These are phyloP conservation scores for Metridium senile DNA, from an alignment of 92 coral and sea anemone species.

Conservation along the genomic window DNA sequence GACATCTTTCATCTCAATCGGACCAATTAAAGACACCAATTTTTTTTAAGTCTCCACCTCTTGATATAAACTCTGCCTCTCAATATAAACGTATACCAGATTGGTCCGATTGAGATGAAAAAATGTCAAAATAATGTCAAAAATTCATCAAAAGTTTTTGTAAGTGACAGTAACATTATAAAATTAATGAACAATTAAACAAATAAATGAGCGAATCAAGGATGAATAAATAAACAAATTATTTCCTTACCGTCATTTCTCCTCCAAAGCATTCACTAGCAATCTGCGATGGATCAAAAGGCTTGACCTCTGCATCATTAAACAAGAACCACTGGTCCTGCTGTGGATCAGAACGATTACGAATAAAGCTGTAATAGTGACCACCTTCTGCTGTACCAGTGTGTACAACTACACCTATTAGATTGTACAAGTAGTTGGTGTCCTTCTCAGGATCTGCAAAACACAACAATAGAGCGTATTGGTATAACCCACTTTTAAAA, in stretches of 20 bases:
- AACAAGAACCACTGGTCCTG: conserved; percentile 97
- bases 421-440: conserved; percentile 85
- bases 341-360: conserved; percentile 74
- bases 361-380: conserved; percentile 96
- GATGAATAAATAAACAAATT: background rate
- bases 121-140: too few relatives aligned
- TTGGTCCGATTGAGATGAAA: too few relatives aligned
- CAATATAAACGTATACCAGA: too few relatives aligned
- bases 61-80: too few relatives aligned
- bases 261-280: conserved; percentile 99
- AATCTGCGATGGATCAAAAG: conserved; percentile 99
- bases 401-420: conserved; percentile 98
- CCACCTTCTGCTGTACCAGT: conserved; percentile 99
- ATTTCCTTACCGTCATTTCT: conserved; percentile 88
- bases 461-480: background rate
- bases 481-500: background rate
- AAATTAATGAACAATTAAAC: too few relatives aligned
- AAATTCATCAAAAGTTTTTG: too few relatives aligned
- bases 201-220: background rate
- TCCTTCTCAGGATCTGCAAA: conserved; percentile 86
- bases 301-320: conserved; percentile 99
- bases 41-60: too few relatives aligned
- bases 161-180: too few relatives aligned
- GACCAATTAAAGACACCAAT: too few relatives aligned
- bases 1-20: too few relatives aligned